A percentile compares a stretch with the other conserved stretches of the same genome.
Evolutionary conservation across 1,140 invertebrate species (phyloP).

Genomic region (Druon quercuslanigerum): DNA sequence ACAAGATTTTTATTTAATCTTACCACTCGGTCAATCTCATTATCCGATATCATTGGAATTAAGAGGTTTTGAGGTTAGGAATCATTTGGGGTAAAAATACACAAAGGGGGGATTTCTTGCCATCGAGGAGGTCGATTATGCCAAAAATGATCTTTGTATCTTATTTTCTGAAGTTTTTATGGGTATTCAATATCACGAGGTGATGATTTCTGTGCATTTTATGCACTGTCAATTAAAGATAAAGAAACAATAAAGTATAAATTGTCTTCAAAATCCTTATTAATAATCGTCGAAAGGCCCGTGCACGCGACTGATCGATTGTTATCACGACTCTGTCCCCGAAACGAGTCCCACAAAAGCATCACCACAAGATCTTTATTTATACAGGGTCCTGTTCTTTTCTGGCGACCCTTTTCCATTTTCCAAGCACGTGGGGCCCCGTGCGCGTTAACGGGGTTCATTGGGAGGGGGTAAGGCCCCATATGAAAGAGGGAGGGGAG

Average conservation of each 20-base stretch:
- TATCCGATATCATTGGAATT: background rate
- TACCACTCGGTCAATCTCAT: background rate
- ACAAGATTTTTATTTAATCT: background rate
- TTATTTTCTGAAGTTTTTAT: too few relatives aligned
- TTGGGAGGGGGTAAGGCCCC: conserved; percentile 40
- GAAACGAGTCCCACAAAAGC: background rate
- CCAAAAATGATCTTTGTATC: too few relatives aligned
- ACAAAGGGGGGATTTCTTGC: background rate
- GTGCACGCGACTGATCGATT: conserved; percentile 8
- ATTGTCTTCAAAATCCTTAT: background rate
- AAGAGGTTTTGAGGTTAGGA: background rate
- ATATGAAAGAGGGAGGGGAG: conserved; percentile 40
- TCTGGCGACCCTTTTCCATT: conserved; percentile 31
- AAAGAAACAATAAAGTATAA: background rate
- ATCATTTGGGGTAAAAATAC: background rate
- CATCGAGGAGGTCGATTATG: background rate
- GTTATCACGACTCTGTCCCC: background rate
- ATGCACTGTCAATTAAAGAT: too few relatives aligned
- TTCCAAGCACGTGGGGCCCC: conserved; percentile 50
- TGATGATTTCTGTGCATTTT: too few relatives aligned
- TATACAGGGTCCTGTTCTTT: conserved; percentile 4
- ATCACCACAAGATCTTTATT: conserved; percentile 35
- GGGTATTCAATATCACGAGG: too few relatives aligned
- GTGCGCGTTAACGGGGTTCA: conserved; percentile 37
- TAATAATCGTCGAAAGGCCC: background rate